Evolutionary conservation across 2,888 invertebrate genomes (phyloP), one percentile per base, ranked within the genome.

Genomic region (Platycheirus rosarum): DNA sequence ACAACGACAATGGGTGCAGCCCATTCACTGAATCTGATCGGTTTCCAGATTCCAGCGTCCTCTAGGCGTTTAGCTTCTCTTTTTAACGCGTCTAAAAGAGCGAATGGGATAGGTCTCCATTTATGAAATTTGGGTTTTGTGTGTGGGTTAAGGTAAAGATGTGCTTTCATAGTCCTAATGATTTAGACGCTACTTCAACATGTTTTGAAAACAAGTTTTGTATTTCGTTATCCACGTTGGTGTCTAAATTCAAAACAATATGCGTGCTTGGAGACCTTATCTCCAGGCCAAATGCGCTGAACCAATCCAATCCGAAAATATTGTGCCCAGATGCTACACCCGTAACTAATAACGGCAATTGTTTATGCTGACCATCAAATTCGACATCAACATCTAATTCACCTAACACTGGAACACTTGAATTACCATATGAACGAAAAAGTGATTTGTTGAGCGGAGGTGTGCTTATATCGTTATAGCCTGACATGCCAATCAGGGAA

Each of bases 1-100:
- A 88, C 86, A 8, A 87, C 85, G 6, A 88, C 88, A 11, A 88
- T 86, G 1, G 88, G 87, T 11, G 88, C 87, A 7, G 86, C 87
- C 87, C 87, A 88, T 40, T 85, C 23, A 80, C 88, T 85, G 86
- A 87, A 69, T 70, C 68, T 84, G 3, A 75, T 14, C 8, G 84
- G 79, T 29, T 80, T 80, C 68, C 77, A 82, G 44, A 84, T 68
- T 60, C 76, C 75, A 14, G 71, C 53, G 9, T 55, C 68, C 14
- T 71, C 77, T 1, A 85, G 37, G 57, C 73, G 78, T 63, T 78
- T 85, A 18, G 77, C 86, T 85, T 55, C 85, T 77, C 18, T 62
- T 66, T 74, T 84, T 32, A 66, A 85, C 66, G 37, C 77, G 16
- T 16, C 75, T 40, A 62, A 16, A 26, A 82, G 42, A 23, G 86